Evolutionary conservation across 2,797 vertebrate species (phyloP), one percentile per base, ranked within the genome.

Genomic region (Lophius americanus): DNA sequence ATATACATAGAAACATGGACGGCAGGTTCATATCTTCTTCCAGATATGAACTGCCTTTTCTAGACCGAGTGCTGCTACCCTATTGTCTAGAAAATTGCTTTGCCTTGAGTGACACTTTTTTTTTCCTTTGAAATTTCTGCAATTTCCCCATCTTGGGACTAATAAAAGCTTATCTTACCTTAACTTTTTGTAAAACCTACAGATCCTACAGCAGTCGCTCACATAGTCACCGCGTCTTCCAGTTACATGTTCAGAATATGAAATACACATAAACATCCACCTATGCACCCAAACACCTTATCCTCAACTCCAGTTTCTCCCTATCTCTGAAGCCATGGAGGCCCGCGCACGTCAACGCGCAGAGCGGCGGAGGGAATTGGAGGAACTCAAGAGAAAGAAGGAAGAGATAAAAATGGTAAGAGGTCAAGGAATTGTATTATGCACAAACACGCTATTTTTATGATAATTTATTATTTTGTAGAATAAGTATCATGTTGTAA

Each of bases 371-470:
- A 95, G 72, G 72, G 89, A 95, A 88, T 83, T 96, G 42, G 93
- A 97, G 80, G 95, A 95, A 80, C 87, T 88, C 68, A 98, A 93
- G 86, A 95, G 84, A 78, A 94, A 51, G 87, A 94, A 87, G 85
- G 92, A 96, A 76, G 94, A 97, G n/a, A 93, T 96, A 61, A 98
- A 93, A 88, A 53, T 96, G 93, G 98, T 98, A 91, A 94, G 91
- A 79, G 79, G 76, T 61, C 52, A 7, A 42, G 8, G 39, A 50
- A 8, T 75, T 43, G 6, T 66, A 51, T 56, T 37, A 11, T 33
- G 9, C 9, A 4, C 23, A 5, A 12, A 10, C 14, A 13, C 32
- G 55, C 36, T 52, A 23, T 23, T 23, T 23, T 23, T 23, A 23
- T 23, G 23, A 23, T 23, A 23, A 23, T 23, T 23, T 23, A 23